Evolutionary conservation across 2,888 invertebrate genomes (phyloP).

Genomic region (Melinaea marsaeus): DNA sequence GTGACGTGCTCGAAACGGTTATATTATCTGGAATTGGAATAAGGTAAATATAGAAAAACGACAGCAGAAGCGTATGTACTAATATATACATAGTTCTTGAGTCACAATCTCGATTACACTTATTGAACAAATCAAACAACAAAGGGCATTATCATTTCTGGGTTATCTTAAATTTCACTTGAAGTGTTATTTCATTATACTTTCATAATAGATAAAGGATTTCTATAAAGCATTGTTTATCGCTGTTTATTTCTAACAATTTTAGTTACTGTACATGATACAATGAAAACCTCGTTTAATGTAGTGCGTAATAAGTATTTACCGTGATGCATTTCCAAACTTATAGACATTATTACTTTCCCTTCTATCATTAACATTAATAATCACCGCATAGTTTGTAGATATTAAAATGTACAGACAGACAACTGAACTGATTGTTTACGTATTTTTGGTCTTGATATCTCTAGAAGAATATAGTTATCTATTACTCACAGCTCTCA

Average conservation of each 20-base stretch:
- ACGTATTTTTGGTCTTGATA: neutral
- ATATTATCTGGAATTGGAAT: slow-evolving; percentile 49
- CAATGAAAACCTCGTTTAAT: too few species aligned
- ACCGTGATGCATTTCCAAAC: too few species aligned
- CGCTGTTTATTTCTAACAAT: too few species aligned
- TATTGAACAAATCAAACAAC: neutral
- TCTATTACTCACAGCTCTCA: slow-evolving; percentile 83
- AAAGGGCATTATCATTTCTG: slow-evolving; percentile 2
- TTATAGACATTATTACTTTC: too few species aligned
- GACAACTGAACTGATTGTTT: neutral
- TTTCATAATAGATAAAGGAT: too few species aligned
- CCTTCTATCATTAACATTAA: too few species aligned
- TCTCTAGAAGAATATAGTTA: neutral
- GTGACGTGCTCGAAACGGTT: slow-evolving; percentile 38
- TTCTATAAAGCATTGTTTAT: too few species aligned
- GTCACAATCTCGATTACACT: neutral
- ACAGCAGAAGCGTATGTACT: neutral
- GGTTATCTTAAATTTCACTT: neutral
- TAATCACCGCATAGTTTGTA: too few species aligned
- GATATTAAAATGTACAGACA: neutral
- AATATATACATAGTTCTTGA: neutral
- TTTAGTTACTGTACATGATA: too few species aligned
- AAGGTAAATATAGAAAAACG: neutral
- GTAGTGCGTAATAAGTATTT: too few species aligned
- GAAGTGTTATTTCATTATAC: neutral